phyloP scores from a whole-genome alignment of 1,140 invertebrate genomes.

The Drosophila ogumai region DNA sequence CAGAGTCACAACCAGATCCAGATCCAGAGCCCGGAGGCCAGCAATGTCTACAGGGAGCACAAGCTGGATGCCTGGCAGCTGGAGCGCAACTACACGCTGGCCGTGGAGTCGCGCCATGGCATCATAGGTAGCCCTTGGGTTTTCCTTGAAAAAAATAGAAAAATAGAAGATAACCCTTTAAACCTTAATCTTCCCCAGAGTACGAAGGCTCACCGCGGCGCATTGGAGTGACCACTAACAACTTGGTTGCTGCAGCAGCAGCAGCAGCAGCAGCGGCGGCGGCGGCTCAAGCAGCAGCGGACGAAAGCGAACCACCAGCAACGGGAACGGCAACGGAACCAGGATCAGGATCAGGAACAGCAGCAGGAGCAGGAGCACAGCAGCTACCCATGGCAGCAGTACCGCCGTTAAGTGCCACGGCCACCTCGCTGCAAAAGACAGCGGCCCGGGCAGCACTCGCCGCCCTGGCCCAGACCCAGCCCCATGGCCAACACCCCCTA shows the following conservation, averaged over 20 bases:
- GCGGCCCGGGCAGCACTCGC: conserved; percentile 56
- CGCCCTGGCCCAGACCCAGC: conserved; percentile 53
- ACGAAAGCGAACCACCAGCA: conserved; percentile 71
- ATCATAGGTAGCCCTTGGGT: conserved; percentile 65
- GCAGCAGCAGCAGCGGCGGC: conserved; percentile 31
- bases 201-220: conserved; percentile 96
- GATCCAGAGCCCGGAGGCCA: conserved; percentile 32
- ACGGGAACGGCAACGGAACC: conserved; percentile 37
- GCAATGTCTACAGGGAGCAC: conserved; percentile 59
- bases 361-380: conserved; percentile 28
- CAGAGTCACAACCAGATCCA: conserved; percentile 15
- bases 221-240: conserved; percentile 87
- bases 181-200: conserved; percentile 85
- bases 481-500: conserved; percentile 19
- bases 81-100: conserved; percentile 78
- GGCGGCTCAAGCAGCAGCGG: conserved; percentile 36
- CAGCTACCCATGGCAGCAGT: conserved; percentile 86
- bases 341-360: conserved; percentile 14
- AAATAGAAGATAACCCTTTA: neutral
- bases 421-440: conserved; percentile 61
- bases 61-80: conserved; percentile 69
- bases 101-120: conserved; percentile 77
- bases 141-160: too few relatives aligned
- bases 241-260: conserved; percentile 18
- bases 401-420: conserved; percentile 39